Base-by-base conservation (phyloP, 2,797 vertebrate genomes). In the Xerus rutilus region DNA sequence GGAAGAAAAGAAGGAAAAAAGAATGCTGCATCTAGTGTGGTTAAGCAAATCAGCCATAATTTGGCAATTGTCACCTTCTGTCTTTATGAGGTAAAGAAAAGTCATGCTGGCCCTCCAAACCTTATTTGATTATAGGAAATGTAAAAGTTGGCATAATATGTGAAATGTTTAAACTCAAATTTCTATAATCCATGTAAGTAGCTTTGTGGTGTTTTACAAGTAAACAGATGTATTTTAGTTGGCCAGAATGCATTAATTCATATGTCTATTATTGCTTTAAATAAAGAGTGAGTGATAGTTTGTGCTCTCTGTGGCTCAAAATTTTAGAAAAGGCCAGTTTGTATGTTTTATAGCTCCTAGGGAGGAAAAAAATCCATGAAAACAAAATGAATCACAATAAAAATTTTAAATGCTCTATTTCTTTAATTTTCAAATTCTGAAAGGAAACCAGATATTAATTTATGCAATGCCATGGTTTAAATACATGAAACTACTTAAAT, bases 261-360 rank as follows among this genome's bases (percentile, higher is more conserved):
- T 72, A 39, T 21, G 3, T 86, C 62, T 73, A 39, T 86, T 30
- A 67, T 78, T 89, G 23, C 5, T 8, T 84, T 76, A 94, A 69
- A 81, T 92, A 62, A 88, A 78, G 11, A 69, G 7, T 65, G 13
- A 94, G n/a, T 76, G 21, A 87, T 81, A 86, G 12, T 45, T 89
- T 92, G 64, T 47, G 2, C 1, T 70, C 85, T 18, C 35, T 18
- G 30, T 88, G 39, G 18, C 59, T 93, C 35, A 86, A 65, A 91
- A 76, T 85, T 96, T 96, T n/a, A 79, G 28, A 84, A 86, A 88
- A 21, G 23, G 8, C n/a, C 39, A 81, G 20, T 81, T 85, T 96
- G 23, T 17, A 17, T 74, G 82, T 77, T 93, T 94, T 93, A 81
- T 54, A 78, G 35, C 10, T 11, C 10, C 39, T 39, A 4, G 7